Base-by-base conservation (phyloP, 2,797 vertebrate species). In the Bovichtus variegatus region DNA sequence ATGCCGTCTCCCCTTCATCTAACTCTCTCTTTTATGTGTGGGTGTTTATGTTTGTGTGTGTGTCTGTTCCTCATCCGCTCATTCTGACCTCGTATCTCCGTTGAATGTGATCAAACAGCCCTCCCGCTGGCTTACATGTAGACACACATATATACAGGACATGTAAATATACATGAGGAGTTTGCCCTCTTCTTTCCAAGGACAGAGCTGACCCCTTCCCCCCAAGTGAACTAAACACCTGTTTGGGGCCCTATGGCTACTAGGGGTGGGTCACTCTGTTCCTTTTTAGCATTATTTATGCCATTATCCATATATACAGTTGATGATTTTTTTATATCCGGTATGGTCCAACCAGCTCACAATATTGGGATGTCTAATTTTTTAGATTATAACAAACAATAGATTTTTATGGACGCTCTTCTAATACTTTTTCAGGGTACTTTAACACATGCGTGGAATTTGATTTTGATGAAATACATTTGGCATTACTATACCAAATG, bases 21-120 rank as follows among this genome's bases (percentile, higher is more conserved):
- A 60, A 85, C 77, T 73, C 88, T 84, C 68, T 87, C 80, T 85
- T 92, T 84, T 80, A 84, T 84, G 72, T 83, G 82, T 89, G 61
- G 86, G 64, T 88, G 71, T 90, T 71, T 84, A 21, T 91, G 84
- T 87, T 80, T 84, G 80, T 51, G 55, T 82, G 68, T 61, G 72
- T 83, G 93, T 94, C 92, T 94, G 88, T 68, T 84, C 74, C 91
- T 90, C 91, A 91, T 94, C 93, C 93, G 91, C 60, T 90, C 71
- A 57, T 89, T 70, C 76, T 75, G 85, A 82, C 81, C 87, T 74
- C 15, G 23, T 31, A 57, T 72, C 68, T 74, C 83, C 9, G 29
- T 68, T 87, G 83, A 85, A 70, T 60, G 60, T 74, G 85, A 90
- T 88, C 90, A 91, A 93, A 93, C 88, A 68, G 58, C 76, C 60